A percentile compares a stretch with the other conserved stretches of the same genome.
Conservation (phyloP, 1,140 invertebrate genomes). For the Octopus bimaculoides region DNA sequence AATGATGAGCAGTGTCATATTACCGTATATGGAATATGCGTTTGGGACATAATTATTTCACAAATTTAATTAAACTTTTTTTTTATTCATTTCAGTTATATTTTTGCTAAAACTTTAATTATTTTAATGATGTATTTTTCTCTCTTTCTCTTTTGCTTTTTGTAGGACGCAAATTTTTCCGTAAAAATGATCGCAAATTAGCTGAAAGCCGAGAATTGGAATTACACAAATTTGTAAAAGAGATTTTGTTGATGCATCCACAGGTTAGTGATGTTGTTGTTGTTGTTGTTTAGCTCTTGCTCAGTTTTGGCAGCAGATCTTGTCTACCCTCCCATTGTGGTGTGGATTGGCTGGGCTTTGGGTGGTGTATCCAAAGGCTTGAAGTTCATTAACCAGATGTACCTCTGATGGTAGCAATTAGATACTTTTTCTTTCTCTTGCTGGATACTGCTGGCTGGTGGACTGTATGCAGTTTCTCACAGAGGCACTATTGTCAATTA, state of each 20-base stretch:
- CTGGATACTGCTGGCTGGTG: too few relatives aligned
- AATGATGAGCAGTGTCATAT: neutral
- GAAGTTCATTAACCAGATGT: too few relatives aligned
- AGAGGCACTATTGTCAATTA: too few relatives aligned
- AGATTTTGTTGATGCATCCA: slow-evolving; percentile 10
- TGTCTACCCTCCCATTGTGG: too few relatives aligned
- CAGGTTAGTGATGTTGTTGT: neutral
- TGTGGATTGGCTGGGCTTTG: too few relatives aligned
- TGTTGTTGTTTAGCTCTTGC: neutral
- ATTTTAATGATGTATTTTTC: neutral
- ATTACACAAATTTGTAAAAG: slow-evolving; percentile 12
- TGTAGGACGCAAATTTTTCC: slow-evolving; percentile 8
- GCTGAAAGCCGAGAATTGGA: slow-evolving; percentile 11
- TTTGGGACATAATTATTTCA: neutral
- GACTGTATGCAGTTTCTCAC: too few relatives aligned
- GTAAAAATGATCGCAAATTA: slow-evolving; percentile 9
- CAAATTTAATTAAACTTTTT: neutral
- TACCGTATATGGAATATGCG: neutral
- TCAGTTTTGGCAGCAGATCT: too few relatives aligned
- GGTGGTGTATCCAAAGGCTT: too few relatives aligned
- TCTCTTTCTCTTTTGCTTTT: neutral
- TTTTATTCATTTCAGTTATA: neutral
- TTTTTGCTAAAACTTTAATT: neutral
- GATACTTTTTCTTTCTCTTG: too few relatives aligned
- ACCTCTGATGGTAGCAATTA: too few relatives aligned